Conservation (phyloP, 2,797 vertebrate genomes). For the Fistularia tabacaria region DNA sequence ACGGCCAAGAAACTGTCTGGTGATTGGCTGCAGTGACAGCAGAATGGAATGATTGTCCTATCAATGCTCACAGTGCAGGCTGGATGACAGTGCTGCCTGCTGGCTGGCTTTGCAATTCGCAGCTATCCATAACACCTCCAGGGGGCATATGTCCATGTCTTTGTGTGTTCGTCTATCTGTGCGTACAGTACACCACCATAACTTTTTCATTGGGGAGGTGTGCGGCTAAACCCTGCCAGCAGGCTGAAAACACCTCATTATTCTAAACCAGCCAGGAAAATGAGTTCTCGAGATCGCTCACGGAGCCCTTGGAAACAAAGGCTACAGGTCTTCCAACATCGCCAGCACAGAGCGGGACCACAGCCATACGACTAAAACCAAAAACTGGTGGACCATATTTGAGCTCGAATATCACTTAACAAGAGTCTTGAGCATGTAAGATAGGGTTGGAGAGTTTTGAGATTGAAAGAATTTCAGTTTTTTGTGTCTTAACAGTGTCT, state of each 20-base stretch:
- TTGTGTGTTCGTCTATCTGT: conserved; percentile 13
- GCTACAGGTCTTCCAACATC: conserved; percentile 44
- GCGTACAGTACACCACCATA: conserved; percentile 44
- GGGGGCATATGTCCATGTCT: conserved; percentile 56
- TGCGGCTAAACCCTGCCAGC: conserved; percentile 54
- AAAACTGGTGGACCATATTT: no score
- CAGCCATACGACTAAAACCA: conserved; percentile 18
- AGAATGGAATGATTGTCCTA: conserved; percentile 63
- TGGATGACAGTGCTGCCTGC: conserved; percentile 56
- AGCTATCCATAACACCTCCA: conserved; percentile 65
- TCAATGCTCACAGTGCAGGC: conserved; percentile 48
- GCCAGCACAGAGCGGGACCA: conserved; percentile 29
- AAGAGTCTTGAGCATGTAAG: conserved; percentile 45
- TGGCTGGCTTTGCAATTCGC: conserved; percentile 57
- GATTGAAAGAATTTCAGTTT: conserved; percentile 41
- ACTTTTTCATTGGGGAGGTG: conserved; percentile 48
- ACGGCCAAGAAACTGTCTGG: conserved; percentile 59
- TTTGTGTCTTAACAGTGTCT: conserved; percentile 25
- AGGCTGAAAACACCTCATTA: conserved; percentile 62
- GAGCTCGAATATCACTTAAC: no score
- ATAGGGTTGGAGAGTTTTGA: conserved; percentile 36
- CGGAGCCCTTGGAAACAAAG: conserved; percentile 42
- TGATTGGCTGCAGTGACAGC: conserved; percentile 55
- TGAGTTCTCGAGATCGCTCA: conserved; percentile 56
- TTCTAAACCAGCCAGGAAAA: conserved; percentile 63